Base-by-base conservation (phyloP, 2,797 vertebrate species). In the Vespertilio murinus region DNA sequence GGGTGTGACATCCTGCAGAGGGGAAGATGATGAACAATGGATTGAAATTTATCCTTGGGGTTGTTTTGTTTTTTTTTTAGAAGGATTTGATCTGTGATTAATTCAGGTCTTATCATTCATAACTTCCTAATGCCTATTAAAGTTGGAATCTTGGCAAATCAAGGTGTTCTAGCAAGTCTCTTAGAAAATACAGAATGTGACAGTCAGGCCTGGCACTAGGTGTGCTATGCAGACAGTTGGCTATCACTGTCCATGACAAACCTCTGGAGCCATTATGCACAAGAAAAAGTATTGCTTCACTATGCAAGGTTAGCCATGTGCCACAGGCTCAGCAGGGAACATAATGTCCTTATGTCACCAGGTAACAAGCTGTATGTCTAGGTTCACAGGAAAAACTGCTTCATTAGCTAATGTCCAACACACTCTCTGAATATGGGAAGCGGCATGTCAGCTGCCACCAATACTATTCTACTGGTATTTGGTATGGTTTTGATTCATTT, bases 131-230 rank as follows among this genome's bases (percentile, higher is more conserved):
- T 71, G 65, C 54, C 28, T 73, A 74, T 78, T 59, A 74, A 77
- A 85, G 81, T 17, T 69, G 30, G 77, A 90, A 78, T 78, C 84
- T 91, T 73, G 56, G 56, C 33, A 92, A 84, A 88, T 94, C 64
- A 84, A 67, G 35, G 42, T 84, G 22, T 42, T 94, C 22, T 85
- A 77, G 23, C 8, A 70, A 95, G 67, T 91, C 42, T 89, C 59
- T 88, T n/a, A 83, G n/a, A 86, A 94, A 93, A 93, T 38, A 61
- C 2, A 73, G 18, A 87, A 13, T 0, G 28, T 91, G 42, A 80
- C 38, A 40, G 17, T 40, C 64, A 61, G 20, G 33, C 12, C 18
- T 64, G 49, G 20, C 11, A 42, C 47, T 65, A 35, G 25, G 28
- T 64, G 20, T 33, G 11, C 25, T 81, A 18, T 22, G 33, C 54